These are phyloP conservation scores for Alloplasta piceator DNA, from an alignment of 2,888 invertebrate genomes.

Conservation along the genomic window DNA sequence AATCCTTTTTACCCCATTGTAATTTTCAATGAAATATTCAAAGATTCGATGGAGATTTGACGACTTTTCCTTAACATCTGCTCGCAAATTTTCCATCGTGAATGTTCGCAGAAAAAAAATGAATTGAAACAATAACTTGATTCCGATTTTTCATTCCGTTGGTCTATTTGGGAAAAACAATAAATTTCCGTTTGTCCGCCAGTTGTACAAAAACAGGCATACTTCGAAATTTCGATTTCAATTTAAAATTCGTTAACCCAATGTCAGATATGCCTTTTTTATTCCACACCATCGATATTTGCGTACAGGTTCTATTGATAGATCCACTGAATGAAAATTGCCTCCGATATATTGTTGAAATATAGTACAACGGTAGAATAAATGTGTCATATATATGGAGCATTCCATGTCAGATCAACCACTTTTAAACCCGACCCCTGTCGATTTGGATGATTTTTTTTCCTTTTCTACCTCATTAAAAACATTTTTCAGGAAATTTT, in stretches of 20 bases:
- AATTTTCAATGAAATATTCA: conserved; percentile 60
- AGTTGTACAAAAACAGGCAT: conserved; percentile 28
- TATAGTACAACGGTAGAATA: too few species aligned
- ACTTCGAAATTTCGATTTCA: conserved; percentile 42
- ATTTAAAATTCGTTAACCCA: conserved; percentile 51
- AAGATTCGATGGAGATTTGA: conserved; percentile 67
- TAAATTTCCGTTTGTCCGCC: conserved; percentile 41
- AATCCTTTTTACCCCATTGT: conserved; percentile 58
- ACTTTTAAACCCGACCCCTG: too few species aligned
- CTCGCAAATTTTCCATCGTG: conserved; percentile 52
- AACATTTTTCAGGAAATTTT: too few species aligned
- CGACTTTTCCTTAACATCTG: conserved; percentile 66
- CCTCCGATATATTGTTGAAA: conserved; percentile 43
- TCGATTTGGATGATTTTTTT: too few species aligned
- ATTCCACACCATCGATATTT: conserved; percentile 1
- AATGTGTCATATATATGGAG: too few species aligned
- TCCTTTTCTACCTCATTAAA: too few species aligned
- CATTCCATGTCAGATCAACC: too few species aligned
- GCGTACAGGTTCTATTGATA: conserved; percentile 73
- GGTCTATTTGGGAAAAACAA: conserved; percentile 39
- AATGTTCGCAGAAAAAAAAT: conserved; percentile 56
- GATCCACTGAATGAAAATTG: conserved; percentile 70
- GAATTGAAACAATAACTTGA: conserved; percentile 36
- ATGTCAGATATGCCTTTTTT: too few species aligned
- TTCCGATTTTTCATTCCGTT: conserved; percentile 47